phyloP scores from a whole-genome alignment of 1,140 invertebrate genomes.

The Melitaea cinxia region DNA sequence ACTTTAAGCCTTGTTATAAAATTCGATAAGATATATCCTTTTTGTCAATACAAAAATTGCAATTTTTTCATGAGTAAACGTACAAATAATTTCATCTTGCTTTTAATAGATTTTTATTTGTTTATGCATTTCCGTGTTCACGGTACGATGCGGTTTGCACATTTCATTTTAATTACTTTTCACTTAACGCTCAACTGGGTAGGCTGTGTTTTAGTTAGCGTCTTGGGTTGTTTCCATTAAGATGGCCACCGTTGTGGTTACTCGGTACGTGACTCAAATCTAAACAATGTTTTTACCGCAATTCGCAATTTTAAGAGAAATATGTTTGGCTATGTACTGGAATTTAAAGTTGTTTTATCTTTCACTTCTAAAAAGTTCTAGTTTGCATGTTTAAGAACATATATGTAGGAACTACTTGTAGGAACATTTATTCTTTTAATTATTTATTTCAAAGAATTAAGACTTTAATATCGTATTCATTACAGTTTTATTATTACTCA shows the following conservation, averaged over 20 bases:
- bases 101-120: conserved; percentile 22
- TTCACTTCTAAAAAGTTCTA: neutral
- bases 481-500: too few species aligned
- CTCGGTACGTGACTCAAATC: conserved; percentile 23
- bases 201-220: conserved; percentile 26
- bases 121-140: conserved; percentile 31
- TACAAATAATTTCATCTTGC: neutral
- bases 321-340: conserved; percentile 1
- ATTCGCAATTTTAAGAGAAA: conserved; percentile 14
- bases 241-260: conserved; percentile 24
- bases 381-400: neutral
- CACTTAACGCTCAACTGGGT: conserved; percentile 45
- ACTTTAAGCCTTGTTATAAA: too few species aligned
- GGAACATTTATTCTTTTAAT: too few species aligned
- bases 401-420: neutral
- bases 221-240: conserved; percentile 26
- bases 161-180: conserved; percentile 51
- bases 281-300: conserved; percentile 33
- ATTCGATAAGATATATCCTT: neutral
- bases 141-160: conserved; percentile 34
- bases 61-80: neutral
- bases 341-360: conserved; percentile 7
- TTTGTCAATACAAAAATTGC: neutral
- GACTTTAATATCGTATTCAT: too few species aligned
- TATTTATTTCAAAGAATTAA: too few species aligned